Evolutionary conservation across 2,797 vertebrate species (phyloP).

Genomic region (Forpus xanthops): DNA sequence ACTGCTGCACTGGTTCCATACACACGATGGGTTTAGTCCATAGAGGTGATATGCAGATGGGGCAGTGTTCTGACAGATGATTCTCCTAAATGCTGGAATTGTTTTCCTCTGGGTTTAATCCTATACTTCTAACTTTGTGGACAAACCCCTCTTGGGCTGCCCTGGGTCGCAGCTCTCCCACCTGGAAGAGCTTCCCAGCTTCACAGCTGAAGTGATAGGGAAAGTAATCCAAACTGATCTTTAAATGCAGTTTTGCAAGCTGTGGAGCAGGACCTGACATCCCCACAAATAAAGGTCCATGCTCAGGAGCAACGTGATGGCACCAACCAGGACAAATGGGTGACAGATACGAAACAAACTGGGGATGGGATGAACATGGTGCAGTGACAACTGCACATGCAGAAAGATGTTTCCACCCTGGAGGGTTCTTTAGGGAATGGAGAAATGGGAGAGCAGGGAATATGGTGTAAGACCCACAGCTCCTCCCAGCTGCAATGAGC

Average conservation of each 20-base stretch:
- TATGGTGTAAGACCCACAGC: rapidly evolving
- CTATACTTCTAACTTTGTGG: not conserved
- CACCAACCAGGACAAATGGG: not conserved
- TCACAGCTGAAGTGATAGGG: not conserved
- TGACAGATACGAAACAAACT: not conserved
- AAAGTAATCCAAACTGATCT: not conserved
- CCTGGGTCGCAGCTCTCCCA: not conserved
- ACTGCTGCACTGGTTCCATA: rapidly evolving
- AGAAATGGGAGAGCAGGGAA: not conserved
- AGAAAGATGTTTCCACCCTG: not conserved
- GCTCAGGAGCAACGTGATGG: not conserved
- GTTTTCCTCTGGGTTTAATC: not conserved
- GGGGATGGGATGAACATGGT: not conserved
- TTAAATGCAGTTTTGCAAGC: not conserved
- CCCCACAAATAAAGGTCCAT: not conserved
- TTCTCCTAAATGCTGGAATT: not conserved
- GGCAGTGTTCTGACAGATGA: not conserved
- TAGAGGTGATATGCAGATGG: rapidly evolving
- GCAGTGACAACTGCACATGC: not conserved
- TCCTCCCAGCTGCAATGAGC: not conserved
- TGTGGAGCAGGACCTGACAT: not conserved
- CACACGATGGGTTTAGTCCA: not conserved
- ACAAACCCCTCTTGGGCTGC: not conserved
- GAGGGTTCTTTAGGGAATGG: not conserved
- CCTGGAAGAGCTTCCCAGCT: not conserved